These are phyloP conservation scores for Loripinus fragilis DNA, from an alignment of 2,888 invertebrate species.

Conservation along the genomic window DNA sequence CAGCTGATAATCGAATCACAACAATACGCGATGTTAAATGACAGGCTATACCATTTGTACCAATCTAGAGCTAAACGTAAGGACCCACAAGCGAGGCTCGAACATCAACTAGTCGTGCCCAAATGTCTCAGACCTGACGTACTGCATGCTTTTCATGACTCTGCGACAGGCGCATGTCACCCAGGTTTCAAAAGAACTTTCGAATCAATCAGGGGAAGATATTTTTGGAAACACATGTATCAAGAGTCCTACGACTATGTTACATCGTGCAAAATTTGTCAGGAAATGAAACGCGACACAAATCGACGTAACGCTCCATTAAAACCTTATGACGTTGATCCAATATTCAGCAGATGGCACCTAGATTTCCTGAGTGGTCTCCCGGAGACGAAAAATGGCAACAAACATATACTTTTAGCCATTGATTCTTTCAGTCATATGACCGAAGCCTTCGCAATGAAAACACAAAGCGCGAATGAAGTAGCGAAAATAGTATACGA, in stretches of 20 bases:
- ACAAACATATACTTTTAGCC: conserved; percentile 8
- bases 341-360: not conserved
- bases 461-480: conserved; percentile 7
- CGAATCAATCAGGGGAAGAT: not conserved
- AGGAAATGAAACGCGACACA: conserved; percentile 3
- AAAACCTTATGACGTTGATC: not conserved
- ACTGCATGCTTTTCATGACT: conserved; percentile 15
- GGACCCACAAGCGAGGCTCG: not conserved
- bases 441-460: conserved; percentile 26
- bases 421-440: conserved; percentile 16
- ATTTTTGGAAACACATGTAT: conserved; percentile 3
- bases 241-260: conserved; percentile 1
- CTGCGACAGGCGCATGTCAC: not conserved
- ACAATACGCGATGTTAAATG: conserved; percentile 15
- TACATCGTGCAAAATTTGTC: conserved; percentile 16
- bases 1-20: not conserved
- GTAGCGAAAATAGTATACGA: conserved; percentile 11
- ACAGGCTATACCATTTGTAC: conserved; percentile 4
- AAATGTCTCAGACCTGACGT: not conserved
- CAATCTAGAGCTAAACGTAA: not conserved
- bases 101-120: conserved; percentile 12
- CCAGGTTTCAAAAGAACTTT: not conserved
- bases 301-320: not conserved
- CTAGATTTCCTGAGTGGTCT: not conserved
- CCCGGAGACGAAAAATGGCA: conserved; percentile 2